Conservation (phyloP, 2,888 invertebrate genomes). For the Limnephilus auricula region DNA sequence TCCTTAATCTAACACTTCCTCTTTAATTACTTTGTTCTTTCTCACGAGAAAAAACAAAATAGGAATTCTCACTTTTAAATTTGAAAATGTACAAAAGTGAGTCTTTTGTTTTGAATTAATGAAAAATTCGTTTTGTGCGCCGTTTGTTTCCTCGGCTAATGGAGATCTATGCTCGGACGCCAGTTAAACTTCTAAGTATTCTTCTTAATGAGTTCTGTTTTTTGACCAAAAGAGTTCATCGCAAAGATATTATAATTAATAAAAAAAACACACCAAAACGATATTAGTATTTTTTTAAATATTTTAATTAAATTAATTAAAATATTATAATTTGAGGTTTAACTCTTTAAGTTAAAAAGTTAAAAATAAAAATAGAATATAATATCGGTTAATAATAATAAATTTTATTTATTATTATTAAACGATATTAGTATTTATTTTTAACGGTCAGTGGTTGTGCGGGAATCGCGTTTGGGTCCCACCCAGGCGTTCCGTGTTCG, state of each 20-base stretch:
- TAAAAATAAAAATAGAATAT: too few relatives aligned
- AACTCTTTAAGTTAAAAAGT: too few relatives aligned
- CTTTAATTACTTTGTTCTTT: not conserved
- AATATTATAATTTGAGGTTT: too few relatives aligned
- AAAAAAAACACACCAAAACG: not conserved
- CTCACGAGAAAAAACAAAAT: constrained; percentile 27
- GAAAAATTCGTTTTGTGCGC: constrained; percentile 41
- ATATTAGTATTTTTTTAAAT: too few relatives aligned
- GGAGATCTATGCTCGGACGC: constrained; percentile 32
- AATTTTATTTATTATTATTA: too few relatives aligned
- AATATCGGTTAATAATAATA: too few relatives aligned
- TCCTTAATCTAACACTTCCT: not conserved
- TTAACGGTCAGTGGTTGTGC: too few relatives aligned
- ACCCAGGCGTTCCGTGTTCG: too few relatives aligned
- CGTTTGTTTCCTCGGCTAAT: constrained; percentile 23
- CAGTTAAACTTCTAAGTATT: constrained; percentile 19
- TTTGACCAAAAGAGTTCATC: not conserved
- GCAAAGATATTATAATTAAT: not conserved
- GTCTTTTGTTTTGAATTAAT: constrained; percentile 47
- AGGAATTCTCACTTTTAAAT: constrained; percentile 39
- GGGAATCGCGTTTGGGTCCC: too few relatives aligned
- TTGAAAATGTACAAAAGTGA: constrained; percentile 36
- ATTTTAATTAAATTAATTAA: too few relatives aligned
- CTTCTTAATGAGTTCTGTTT: not conserved
- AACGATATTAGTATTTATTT: too few relatives aligned